Evolutionary conservation across 2,888 invertebrate species (phyloP).

Genomic region (Epinotia bilunana): DNA sequence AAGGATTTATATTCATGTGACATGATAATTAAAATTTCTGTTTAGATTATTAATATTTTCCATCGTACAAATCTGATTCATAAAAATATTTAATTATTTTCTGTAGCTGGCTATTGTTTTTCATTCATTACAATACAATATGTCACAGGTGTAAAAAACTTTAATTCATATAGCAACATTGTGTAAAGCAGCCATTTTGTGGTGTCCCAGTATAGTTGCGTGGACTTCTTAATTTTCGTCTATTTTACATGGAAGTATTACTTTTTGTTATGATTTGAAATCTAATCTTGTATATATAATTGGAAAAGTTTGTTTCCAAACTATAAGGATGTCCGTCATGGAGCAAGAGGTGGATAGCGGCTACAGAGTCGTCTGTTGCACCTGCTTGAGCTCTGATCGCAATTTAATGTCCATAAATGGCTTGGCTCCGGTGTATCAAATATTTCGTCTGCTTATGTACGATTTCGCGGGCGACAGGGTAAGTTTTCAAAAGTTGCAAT

Average conservation of each 20-base stretch:
- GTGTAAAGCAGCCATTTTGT: constrained; percentile 83
- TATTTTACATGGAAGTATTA: constrained; percentile 84
- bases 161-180: constrained; percentile 58
- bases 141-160: constrained; percentile 13
- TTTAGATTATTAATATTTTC: too few relatives aligned
- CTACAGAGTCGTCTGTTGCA: constrained; percentile 68
- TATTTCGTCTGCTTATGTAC: constrained; percentile 73
- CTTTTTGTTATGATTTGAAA: constrained; percentile 81
- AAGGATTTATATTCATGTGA: not conserved
- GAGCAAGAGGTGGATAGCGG: constrained; percentile 74
- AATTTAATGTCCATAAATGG: constrained; percentile 68
- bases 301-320: constrained; percentile 51
- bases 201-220: constrained; percentile 76
- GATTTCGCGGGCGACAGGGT: constrained; percentile 76
- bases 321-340: constrained; percentile 59
- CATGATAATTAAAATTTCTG: too few relatives aligned
- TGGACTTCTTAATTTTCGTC: constrained; percentile 75
- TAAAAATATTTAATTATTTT: too few relatives aligned
- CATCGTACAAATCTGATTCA: too few relatives aligned
- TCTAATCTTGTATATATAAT: constrained; percentile 59
- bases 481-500: constrained; percentile 56
- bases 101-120: too few relatives aligned
- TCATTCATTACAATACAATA: not conserved
- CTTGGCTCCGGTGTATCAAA: constrained; percentile 63
- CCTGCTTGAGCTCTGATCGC: constrained; percentile 74